phyloP scores from a whole-genome alignment of 1,140 invertebrate species.

The Asbolus verrucosus region DNA sequence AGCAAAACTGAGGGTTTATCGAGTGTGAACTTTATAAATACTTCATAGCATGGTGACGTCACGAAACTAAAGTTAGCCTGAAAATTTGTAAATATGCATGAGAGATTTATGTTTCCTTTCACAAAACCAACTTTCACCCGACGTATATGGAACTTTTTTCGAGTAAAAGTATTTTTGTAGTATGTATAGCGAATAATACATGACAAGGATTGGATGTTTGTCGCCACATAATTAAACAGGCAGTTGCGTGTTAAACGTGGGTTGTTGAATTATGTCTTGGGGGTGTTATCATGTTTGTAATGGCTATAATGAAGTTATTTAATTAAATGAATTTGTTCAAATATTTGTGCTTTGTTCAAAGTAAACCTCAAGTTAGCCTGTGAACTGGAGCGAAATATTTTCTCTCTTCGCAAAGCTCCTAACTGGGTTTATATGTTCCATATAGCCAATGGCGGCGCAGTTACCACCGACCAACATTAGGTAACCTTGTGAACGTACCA shows the following conservation, averaged over 20 bases:
- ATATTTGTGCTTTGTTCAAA: slow-evolving; percentile 30
- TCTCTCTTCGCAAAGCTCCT: background rate
- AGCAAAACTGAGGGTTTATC: too few species aligned
- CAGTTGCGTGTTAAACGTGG: slow-evolving; percentile 5
- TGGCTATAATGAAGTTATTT: slow-evolving; percentile 32
- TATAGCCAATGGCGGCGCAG: slow-evolving; percentile 10
- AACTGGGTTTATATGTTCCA: background rate
- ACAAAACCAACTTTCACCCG: too few species aligned
- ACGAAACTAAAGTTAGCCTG: too few species aligned
- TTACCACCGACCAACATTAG: slow-evolving; percentile 6
- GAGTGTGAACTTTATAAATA: too few species aligned
- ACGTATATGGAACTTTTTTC: too few species aligned
- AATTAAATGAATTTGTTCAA: slow-evolving; percentile 34
- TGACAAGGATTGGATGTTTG: slow-evolving; percentile 2
- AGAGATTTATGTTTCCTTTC: too few species aligned
- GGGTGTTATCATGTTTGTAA: slow-evolving; percentile 16
- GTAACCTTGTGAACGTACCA: slow-evolving; percentile 4
- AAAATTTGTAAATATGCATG: too few species aligned
- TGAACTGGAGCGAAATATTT: slow-evolving; percentile 6
- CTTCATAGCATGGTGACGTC: too few species aligned
- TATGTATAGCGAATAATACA: background rate
- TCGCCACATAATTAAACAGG: slow-evolving; percentile 3
- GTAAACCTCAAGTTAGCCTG: slow-evolving; percentile 4
- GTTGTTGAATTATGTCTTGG: slow-evolving; percentile 23
- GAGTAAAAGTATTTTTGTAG: too few species aligned